These are phyloP conservation scores for Enteromius afrohamiltoni DNA, from an alignment of 2,797 vertebrate species.

Conservation along the genomic window DNA sequence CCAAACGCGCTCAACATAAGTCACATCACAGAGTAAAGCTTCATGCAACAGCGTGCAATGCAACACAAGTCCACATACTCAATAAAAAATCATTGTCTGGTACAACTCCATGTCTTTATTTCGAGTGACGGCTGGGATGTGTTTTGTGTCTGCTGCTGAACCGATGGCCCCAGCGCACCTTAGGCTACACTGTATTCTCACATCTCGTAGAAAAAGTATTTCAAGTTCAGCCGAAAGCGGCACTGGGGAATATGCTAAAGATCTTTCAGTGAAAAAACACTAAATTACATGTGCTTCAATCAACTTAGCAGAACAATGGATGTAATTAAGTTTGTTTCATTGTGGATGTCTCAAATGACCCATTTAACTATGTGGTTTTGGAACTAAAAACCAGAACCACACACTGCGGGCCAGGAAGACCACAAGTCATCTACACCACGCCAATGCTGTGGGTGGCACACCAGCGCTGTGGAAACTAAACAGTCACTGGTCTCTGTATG, in stretches of 20 bases:
- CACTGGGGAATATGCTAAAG: conserved; percentile 63
- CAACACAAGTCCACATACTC: conserved; percentile 4
- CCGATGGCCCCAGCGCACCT: conserved; percentile 55
- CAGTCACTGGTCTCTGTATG: conserved; percentile 18
- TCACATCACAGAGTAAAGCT: not conserved
- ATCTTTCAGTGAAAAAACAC: not conserved
- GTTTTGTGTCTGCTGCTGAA: conserved; percentile 25
- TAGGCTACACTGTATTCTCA: conserved; percentile 64
- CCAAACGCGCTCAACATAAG: not conserved
- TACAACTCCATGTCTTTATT: conserved; percentile 45
- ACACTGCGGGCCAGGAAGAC: conserved; percentile 9
- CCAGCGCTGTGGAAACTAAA: conserved; percentile 42
- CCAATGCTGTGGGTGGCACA: conserved; percentile 35
- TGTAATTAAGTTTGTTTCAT: conserved; percentile 30
- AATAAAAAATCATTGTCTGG: conserved; percentile 4
- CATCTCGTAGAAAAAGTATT: conserved; percentile 67
- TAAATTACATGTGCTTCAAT: not conserved
- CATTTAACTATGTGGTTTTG: conserved; percentile 22
- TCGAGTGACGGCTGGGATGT: conserved; percentile 6
- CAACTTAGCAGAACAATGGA: conserved; percentile 17
- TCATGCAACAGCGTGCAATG: conserved; percentile 29
- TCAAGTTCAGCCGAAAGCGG: conserved; percentile 71
- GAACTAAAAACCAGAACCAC: conserved; percentile 23
- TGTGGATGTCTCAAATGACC: conserved; percentile 29
- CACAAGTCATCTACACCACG: not conserved